Evolutionary conservation across 2,888 invertebrate species (phyloP), one percentile per base, ranked within the genome.

Genomic region (Tuberolachnus salignus): DNA sequence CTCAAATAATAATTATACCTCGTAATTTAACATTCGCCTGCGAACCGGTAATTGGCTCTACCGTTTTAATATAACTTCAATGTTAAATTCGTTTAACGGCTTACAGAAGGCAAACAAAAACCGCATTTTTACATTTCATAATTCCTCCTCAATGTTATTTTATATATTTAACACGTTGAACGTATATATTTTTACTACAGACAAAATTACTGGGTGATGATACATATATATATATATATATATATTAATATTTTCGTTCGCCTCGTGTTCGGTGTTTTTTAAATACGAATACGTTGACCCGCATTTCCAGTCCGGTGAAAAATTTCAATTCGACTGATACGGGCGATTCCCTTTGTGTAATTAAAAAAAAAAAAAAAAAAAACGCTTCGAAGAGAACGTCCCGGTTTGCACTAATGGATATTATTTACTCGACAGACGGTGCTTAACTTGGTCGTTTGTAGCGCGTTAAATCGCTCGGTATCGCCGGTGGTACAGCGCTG

Each of bases 361-460:
- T 51, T 34, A 19, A 67, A 67, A 66, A 46, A 21, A 21, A 14
- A 23, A 14, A 26, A 26, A 23, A 14, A 16, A 59, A 9, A 44
- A 3, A 1, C 9, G 10, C 13, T 21, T 46, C 14, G n/a, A 44
- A 8, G 21, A 19, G 2, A 64, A 70, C 55, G 16, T 16, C 10
- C 8, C 10, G 14, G 9, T 21, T 21, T 55, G 9, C 42, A 10
- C 21, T 21, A 16, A 16, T 57, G n/a, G 21, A 55, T 55, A 34
- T 34, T 34, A 34, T 34, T 34, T 34, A 55, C 55, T 70, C 42
- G 42, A 70, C 70, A 70, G n/a, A n/a, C n/a, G n/a, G n/a, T n/a
- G n/a, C n/a, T n/a, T n/a, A n/a, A 8, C 19, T 19, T 19, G 34
- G 69, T 4, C 0, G 44, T 55, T 55, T 16, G 55, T 23, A 16